A percentile compares a stretch with the other conserved stretches of the same genome.
phyloP scores from a whole-genome alignment of 2,797 vertebrate genomes.

The Pipistrellus nathusii region DNA sequence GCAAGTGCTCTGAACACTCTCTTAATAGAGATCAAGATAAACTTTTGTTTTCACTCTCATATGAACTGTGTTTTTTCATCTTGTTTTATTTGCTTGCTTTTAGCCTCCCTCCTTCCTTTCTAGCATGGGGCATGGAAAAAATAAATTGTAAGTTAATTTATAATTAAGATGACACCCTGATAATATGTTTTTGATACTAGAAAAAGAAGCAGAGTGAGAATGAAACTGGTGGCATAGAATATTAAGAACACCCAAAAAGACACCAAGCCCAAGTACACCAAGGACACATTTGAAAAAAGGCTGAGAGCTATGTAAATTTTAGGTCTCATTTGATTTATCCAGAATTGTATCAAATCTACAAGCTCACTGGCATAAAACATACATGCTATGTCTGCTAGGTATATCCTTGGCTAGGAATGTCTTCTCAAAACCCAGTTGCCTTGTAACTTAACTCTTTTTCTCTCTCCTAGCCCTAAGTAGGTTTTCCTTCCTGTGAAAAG shows the following conservation, averaged over 20 bases:
- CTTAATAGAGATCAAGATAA: not conserved
- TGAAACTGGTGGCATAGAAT: not conserved
- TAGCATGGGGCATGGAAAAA: slow-evolving; percentile 39
- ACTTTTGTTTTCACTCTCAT: slow-evolving; percentile 17
- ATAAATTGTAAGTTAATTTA: slow-evolving; percentile 14
- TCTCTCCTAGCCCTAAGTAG: not conserved
- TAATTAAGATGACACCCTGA: slow-evolving; percentile 40
- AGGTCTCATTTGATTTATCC: not conserved
- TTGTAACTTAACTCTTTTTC: not conserved
- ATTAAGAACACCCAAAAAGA: not conserved
- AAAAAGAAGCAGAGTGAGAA: not conserved
- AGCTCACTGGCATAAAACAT: not conserved
- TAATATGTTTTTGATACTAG: not conserved
- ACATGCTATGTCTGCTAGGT: not conserved
- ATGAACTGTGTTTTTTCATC: slow-evolving; percentile 7
- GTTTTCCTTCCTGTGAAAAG: not conserved
- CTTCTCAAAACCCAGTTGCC: not conserved
- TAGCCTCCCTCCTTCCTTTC: not conserved
- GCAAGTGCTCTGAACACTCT: not conserved
- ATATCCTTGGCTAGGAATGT: not conserved
- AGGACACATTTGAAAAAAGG: not conserved
- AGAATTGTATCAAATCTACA: not conserved
- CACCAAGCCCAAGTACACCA: not conserved
- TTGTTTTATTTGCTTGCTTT: slow-evolving; percentile 26
- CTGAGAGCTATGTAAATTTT: not conserved